phyloP scores from a whole-genome alignment of 2,888 invertebrate genomes.

The Tipula vernalis region DNA sequence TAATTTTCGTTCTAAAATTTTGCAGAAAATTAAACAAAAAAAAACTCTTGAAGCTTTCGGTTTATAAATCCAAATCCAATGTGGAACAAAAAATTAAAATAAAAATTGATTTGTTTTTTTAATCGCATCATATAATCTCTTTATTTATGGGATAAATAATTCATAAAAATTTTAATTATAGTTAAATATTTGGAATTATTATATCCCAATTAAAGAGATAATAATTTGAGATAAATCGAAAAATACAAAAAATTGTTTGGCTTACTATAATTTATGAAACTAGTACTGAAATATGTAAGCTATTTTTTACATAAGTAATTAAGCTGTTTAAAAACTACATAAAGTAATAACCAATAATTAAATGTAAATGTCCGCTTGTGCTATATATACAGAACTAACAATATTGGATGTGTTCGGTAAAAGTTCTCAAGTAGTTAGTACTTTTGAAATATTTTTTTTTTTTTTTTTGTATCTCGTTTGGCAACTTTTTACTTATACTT shows the following conservation, averaged over 20 bases:
- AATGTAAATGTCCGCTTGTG: background rate
- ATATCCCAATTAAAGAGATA: background rate
- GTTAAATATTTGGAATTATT: background rate
- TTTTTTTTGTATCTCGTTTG: background rate
- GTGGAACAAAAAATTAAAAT: background rate
- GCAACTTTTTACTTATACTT: background rate
- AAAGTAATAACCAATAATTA: background rate
- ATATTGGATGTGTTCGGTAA: background rate
- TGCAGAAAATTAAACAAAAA: background rate
- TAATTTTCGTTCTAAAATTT: background rate
- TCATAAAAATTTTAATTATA: background rate
- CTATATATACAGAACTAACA: background rate
- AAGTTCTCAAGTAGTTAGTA: background rate
- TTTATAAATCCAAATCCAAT: too few relatives aligned
- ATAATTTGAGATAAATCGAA: too few relatives aligned
- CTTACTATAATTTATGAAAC: background rate
- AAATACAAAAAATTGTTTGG: background rate
- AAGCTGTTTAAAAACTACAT: background rate
- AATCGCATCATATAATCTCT: background rate
- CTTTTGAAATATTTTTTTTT: background rate
- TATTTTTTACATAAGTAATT: background rate
- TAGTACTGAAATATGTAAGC: background rate
- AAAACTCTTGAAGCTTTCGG: background rate
- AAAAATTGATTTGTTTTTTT: background rate
- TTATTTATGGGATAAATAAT: background rate